A percentile compares a stretch with the other conserved stretches of the same genome.
Conservation (phyloP, 23 tunicate species). For the Trididemnum nubilum region DNA sequence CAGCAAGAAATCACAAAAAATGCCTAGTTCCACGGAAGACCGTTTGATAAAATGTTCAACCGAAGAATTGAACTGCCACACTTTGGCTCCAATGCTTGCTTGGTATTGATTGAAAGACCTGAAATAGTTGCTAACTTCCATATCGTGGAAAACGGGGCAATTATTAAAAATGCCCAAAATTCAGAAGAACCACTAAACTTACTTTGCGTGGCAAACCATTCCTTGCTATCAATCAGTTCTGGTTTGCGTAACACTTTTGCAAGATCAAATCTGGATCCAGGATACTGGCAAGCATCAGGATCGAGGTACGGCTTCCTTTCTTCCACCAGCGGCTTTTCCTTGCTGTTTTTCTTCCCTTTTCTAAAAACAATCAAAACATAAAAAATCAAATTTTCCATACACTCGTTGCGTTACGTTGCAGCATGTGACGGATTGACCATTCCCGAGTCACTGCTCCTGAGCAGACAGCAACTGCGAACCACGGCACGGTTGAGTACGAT, state of each 20-base stretch:
- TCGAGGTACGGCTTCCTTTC: constrained; percentile 79
- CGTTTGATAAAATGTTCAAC: too few relatives aligned
- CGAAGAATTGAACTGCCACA: too few relatives aligned
- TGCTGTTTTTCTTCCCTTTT: constrained; percentile 63
- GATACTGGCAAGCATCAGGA: constrained; percentile 40
- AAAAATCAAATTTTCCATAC: not conserved
- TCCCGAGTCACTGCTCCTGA: not conserved
- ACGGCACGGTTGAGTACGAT: not conserved
- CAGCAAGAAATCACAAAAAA: too few relatives aligned
- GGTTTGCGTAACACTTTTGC: constrained; percentile 54
- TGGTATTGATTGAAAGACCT: too few relatives aligned
- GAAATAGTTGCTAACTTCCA: too few relatives aligned
- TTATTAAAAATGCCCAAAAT: too few relatives aligned
- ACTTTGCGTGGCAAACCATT: constrained; percentile 97
- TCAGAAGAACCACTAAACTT: constrained; percentile 30
- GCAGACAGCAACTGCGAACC: not conserved
- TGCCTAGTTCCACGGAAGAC: too few relatives aligned
- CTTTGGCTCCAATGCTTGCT: too few relatives aligned
- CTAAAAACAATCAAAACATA: constrained; percentile 33
- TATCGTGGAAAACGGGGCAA: too few relatives aligned
- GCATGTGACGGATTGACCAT: not conserved
- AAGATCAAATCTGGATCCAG: constrained; percentile 38
- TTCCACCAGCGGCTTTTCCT: constrained; percentile 73
- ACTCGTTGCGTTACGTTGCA: not conserved
- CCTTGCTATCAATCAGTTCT: constrained; percentile 53